Conservation (phyloP, 2,797 vertebrate species). For the Lepilemur ruficaudatus region DNA sequence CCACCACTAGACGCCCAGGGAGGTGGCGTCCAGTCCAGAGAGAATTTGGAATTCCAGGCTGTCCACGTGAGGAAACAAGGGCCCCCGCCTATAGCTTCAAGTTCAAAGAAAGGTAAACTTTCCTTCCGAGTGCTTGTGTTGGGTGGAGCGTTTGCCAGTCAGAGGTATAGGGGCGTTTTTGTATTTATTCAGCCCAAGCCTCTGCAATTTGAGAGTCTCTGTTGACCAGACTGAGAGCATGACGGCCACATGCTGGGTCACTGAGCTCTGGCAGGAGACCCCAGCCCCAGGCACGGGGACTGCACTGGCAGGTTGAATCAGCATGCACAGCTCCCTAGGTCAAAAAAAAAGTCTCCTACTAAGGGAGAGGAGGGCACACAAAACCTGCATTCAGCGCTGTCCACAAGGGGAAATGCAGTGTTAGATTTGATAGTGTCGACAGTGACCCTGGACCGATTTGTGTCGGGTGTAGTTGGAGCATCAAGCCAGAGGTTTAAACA, state of each 20-base stretch:
- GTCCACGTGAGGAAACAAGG: rapidly evolving
- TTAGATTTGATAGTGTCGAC: background rate
- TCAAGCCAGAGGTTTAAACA: background rate
- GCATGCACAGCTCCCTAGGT: background rate
- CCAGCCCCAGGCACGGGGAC: background rate
- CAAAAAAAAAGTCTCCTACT: background rate
- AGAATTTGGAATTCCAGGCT: rapidly evolving
- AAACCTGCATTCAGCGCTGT: background rate
- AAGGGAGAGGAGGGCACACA: background rate
- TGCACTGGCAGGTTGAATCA: background rate
- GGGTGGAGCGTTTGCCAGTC: background rate
- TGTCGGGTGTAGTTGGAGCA: rapidly evolving
- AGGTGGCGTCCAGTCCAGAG: background rate
- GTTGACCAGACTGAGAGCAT: background rate
- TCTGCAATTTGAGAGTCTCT: background rate
- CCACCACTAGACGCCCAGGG: conserved; percentile 8
- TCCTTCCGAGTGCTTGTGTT: background rate
- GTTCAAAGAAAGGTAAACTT: conserved; percentile 64
- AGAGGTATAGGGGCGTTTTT: rapidly evolving
- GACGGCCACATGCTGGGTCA: background rate
- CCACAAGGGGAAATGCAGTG: background rate
- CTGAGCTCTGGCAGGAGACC: background rate
- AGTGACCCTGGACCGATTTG: background rate
- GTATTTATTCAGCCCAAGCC: background rate
- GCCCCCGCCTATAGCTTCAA: rapidly evolving